Evolutionary conservation across 2,113 vertebrate genomes (phyloP), one percentile per base, ranked within the genome.

Genomic region (Pelusios castaneus): DNA sequence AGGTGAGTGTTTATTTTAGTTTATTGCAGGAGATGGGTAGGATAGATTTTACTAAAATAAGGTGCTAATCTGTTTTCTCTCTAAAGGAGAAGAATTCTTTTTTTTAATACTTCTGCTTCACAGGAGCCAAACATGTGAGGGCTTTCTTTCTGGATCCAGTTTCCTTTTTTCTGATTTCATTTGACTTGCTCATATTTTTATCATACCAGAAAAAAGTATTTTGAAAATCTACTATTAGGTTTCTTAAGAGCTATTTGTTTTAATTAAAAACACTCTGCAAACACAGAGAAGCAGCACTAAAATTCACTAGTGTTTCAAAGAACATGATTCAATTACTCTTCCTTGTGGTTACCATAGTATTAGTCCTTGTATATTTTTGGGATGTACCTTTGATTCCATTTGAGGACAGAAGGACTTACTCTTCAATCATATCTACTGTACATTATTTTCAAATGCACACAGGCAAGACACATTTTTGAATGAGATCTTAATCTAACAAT

Each of bases 211-310:
- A 95, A 4, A 19, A 73, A 43, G 17, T 80, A 41, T 89, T 93
- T 60, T 73, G 1, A 83, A 85, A 90, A 82, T 22, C 14, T 85
- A 31, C 17, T 81, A 12, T 77, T 92, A 94, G 63, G 4, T 85
- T 89, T 22, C 43, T 2, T 51, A 1, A 0, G n/a, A 7, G 8
- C 38, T 29, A 70, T 81, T 82, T 56, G 16, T 8, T 47, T 70
- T 43, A 80, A 34, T 82, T 87, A 82, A 90, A 93, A 97, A n/a
- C 8, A 90, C 10, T 14, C 14, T 73, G 77, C 63, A 92, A 93
- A 27, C 52, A 90, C 63, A 92, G 52, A 94, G 38, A 77, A 93
- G 81, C 31, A 93, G 8, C 60, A 89, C 21, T 81, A 88, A 96
- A 29, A 89, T 52, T 70, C 41, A 87, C 29, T 45, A 55, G 76